phyloP scores from a whole-genome alignment of 2,113 vertebrate genomes.

The Colistium nudipinnis region DNA sequence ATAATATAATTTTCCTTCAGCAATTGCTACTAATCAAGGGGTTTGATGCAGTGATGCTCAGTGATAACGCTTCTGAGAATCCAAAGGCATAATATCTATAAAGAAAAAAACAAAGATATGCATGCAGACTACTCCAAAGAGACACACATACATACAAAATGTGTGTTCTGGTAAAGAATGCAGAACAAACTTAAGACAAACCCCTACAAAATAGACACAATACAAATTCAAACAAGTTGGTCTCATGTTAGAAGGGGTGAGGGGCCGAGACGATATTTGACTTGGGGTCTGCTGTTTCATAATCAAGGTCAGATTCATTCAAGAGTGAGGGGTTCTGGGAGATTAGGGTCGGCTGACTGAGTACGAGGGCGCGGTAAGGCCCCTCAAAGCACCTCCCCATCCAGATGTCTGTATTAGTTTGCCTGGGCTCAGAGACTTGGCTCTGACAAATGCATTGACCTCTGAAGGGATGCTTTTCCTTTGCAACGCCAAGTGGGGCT shows the following conservation, averaged over 20 bases:
- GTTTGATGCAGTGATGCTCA: too few relatives aligned
- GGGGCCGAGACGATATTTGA: background rate
- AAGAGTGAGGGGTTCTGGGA: slow-evolving; percentile 51
- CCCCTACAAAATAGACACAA: background rate
- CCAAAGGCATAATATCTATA: too few relatives aligned
- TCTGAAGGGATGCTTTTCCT: slow-evolving; percentile 40
- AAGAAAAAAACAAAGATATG: too few relatives aligned
- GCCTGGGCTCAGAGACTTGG: slow-evolving; percentile 37
- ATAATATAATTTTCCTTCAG: background rate
- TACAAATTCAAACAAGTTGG: background rate
- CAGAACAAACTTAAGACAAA: background rate
- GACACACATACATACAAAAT: background rate
- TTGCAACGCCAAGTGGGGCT: slow-evolving; percentile 34
- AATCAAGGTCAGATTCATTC: slow-evolving; percentile 48
- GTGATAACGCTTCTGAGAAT: too few relatives aligned
- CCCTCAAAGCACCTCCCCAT: slow-evolving; percentile 42
- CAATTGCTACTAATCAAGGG: background rate
- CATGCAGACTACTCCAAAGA: too few relatives aligned
- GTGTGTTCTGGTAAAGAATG: background rate
- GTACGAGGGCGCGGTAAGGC: slow-evolving; percentile 36
- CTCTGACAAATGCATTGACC: slow-evolving; percentile 39
- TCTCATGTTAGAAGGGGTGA: background rate
- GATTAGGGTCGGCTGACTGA: slow-evolving; percentile 61
- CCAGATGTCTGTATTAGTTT: slow-evolving; percentile 75
- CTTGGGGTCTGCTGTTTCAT: background rate